Evolutionary conservation across 2,113 vertebrate species (phyloP), one percentile per base, ranked within the genome.

Genomic region (Lampris megalopsis): DNA sequence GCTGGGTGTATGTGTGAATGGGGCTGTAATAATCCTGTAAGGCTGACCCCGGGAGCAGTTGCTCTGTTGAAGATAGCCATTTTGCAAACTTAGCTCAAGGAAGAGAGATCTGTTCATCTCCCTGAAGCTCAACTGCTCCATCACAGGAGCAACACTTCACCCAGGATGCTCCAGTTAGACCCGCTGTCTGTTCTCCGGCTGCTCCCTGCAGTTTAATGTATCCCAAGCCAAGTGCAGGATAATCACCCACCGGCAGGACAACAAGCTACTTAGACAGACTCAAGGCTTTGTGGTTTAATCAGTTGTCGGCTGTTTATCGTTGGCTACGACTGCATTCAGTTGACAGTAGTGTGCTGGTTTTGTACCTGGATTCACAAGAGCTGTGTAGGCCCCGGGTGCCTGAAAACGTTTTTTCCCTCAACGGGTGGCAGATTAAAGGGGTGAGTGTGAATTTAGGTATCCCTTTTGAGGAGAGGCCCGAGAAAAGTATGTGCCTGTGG

Each of bases 131-230:
- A 62, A 80, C 81, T 88, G 77, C 68, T 75, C 43, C 71, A 60
- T 78, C 5, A 38, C 13, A 71, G 71, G 60, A 82, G 73, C 84
- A 83, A 85, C 37, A 68, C 82, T 53, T 82, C 80, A 63, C 68
- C 84, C 72, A 3, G 71, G 57, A 77, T 62, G 79, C 74, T 70
- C 62, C 68, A 67, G 79, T 76, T 59, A 36, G 13, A 84, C 84
- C 86, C 82, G 91, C 88, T 89, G 91, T 84, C 82, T 87, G 83
- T 76, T 76, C 83, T 86, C 82, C 84, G 71, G 82, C 87, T 86
- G 87, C 72, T 72, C 73, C 75, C 79, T 78, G 89, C 75, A 73
- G 85, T 75, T 68, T 82, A 47, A 79, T 73, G 70, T 53, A 37
- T 68, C 69, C 70, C 74, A 52, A 86, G 82, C 73, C 80, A 43